phyloP scores from a whole-genome alignment of 2,888 invertebrate genomes.

The Blomia tropicalis region DNA sequence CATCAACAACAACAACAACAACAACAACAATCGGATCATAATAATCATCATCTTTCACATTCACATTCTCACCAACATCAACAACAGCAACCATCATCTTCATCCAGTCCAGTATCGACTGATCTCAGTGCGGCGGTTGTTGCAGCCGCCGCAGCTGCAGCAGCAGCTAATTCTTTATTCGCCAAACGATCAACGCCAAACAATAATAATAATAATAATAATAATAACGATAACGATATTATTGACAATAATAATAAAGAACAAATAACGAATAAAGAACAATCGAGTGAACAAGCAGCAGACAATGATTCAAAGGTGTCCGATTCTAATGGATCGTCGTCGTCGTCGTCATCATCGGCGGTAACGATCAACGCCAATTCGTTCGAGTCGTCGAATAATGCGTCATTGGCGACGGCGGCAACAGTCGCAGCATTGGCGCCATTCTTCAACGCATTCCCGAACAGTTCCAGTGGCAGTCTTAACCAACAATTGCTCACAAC shows the following conservation, averaged over 20 bases:
- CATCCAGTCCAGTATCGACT: not conserved
- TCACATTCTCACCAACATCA: not conserved
- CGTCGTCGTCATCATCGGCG: no score
- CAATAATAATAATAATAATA: not conserved
- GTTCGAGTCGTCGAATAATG: not conserved
- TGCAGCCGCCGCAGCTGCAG: conserved; percentile 2
- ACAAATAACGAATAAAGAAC: not conserved
- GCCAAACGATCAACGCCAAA: not conserved
- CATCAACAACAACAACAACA: not conserved
- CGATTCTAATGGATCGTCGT: no score
- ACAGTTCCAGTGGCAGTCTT: not conserved
- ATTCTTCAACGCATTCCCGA: not conserved
- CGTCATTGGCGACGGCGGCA: not conserved
- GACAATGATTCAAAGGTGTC: not conserved
- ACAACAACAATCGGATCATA: not conserved
- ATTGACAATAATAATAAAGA: not conserved
- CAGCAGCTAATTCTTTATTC: not conserved
- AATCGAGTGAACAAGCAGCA: not conserved
- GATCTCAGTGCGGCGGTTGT: conserved; percentile 8
- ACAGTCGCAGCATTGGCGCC: conserved; percentile 9
- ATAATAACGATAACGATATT: not conserved
- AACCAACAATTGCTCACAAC: not conserved
- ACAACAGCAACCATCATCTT: not conserved
- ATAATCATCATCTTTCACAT: not conserved
- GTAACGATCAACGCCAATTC: not conserved